These are phyloP conservation scores for Rhadinocentrus ornatus DNA, from an alignment of 2,797 vertebrate species.

Conservation along the genomic window DNA sequence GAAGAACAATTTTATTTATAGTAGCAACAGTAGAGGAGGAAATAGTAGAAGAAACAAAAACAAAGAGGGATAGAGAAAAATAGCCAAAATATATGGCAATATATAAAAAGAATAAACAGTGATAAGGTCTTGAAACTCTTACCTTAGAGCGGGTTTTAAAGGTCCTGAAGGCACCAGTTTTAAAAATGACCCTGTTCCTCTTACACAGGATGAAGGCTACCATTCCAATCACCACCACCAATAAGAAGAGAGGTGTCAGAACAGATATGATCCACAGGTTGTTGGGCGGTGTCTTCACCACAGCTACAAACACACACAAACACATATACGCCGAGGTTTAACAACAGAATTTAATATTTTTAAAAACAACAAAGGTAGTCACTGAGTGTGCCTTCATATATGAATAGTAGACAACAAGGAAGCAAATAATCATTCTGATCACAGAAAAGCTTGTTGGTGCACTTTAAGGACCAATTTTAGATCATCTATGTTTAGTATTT, in stretches of 20 bases:
- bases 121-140: neutral
- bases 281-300: slow-evolving; percentile 93
- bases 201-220: slow-evolving; percentile 93
- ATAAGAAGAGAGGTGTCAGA: slow-evolving; percentile 91
- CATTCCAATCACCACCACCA: slow-evolving; percentile 93
- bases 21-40: neutral
- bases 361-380: too few relatives aligned
- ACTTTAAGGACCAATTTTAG: neutral
- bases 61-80: neutral
- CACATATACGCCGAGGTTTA: neutral
- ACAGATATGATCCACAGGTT: slow-evolving; percentile 97
- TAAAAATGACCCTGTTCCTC: slow-evolving; percentile 96
- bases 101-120: neutral
- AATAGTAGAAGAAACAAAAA: neutral
- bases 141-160: slow-evolving; percentile 95
- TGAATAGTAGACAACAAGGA: neutral
- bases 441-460: neutral
- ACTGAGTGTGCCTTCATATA: neutral
- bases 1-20: slow-evolving; percentile 6
- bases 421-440: neutral
- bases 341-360: too few relatives aligned
- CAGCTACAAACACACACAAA: slow-evolving; percentile 79
- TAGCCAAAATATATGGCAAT: neutral
- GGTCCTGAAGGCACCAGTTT: slow-evolving; percentile 91
- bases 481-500: neutral